Conservation (phyloP, 1,140 invertebrate genomes). For the Polyergus mexicanus region DNA sequence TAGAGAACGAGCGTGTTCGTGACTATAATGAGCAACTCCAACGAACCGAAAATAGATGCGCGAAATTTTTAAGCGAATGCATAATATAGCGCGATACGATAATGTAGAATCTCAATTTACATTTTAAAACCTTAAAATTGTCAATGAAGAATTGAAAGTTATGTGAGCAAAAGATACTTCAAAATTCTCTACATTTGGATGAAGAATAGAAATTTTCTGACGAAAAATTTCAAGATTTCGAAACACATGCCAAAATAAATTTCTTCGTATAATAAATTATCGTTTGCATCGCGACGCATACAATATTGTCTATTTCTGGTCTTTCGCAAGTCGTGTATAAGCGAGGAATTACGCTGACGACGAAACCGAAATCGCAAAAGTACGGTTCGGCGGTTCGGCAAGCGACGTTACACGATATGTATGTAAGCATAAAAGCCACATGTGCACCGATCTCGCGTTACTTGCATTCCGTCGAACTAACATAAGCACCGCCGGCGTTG, state of each 20-base stretch:
- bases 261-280: neutral
- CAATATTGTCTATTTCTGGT: neutral
- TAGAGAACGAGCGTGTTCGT: slow-evolving; percentile 23
- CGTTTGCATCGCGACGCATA: neutral
- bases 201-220: neutral
- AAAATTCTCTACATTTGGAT: neutral
- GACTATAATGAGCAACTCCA: slow-evolving; percentile 59
- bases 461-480: slow-evolving; percentile 67
- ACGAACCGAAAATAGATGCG: slow-evolving; percentile 35
- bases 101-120: neutral
- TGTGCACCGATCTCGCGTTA: slow-evolving; percentile 67
- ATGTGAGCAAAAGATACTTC: no score
- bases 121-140: neutral
- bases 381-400: slow-evolving; percentile 31
- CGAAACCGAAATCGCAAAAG: slow-evolving; percentile 53
- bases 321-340: neutral
- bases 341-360: neutral
- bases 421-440: slow-evolving; percentile 57
- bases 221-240: neutral
- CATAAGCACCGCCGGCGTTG: slow-evolving; percentile 49
- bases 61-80: slow-evolving; percentile 18
- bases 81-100: neutral
- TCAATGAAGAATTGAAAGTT: neutral
- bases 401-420: slow-evolving; percentile 64
- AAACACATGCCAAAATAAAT: neutral